Evolutionary conservation across 2,888 invertebrate species (phyloP), one percentile per base, ranked within the genome.

Genomic region (Tipula confusa): DNA sequence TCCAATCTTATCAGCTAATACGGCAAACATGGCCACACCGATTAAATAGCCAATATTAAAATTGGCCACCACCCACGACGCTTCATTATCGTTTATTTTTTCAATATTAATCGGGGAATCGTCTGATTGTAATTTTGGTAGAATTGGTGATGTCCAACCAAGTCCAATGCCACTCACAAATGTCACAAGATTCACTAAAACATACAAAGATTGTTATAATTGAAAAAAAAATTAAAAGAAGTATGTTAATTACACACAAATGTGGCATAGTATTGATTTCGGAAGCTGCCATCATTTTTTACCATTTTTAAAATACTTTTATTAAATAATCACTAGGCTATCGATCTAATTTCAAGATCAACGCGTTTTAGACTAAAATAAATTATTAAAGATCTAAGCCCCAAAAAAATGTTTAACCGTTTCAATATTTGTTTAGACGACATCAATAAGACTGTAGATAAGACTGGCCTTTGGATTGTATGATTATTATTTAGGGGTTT

Each of bases 201-300:
- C n/a, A n/a, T n/a, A n/a, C n/a, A n/a, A n/a, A n/a, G n/a, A n/a
- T n/a, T n/a, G n/a, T n/a, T n/a, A n/a, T n/a, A n/a, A n/a, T n/a
- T n/a, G n/a, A n/a, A n/a, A n/a, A n/a, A n/a, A n/a, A n/a, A n/a
- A n/a, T n/a, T n/a, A n/a, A n/a, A n/a, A n/a, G n/a, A n/a, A n/a
- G n/a, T n/a, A n/a, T n/a, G n/a, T n/a, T n/a, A 64, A 24, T 64
- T 64, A 64, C 24, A 11, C 9, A 64, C 24, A 64, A 64, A 64
- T 64, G 64, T 64, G 18, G 64, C 64, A 64, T 64, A 64, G 64
- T 64, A 64, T 24, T 64, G 64, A 64, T 64, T 64, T 24, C 64
- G 64, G 6, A 64, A 9, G 24, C 24, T 64, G 7, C 64, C 24
- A 64, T 1, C 24, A 24, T 24, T 24, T 7, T 64, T 24, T 7